Percentiles rank a stretch among this genome's conserved stretches.
Evolutionary conservation across 1,140 invertebrate species (phyloP).

Genomic region (Philotrypesis tridentata): DNA sequence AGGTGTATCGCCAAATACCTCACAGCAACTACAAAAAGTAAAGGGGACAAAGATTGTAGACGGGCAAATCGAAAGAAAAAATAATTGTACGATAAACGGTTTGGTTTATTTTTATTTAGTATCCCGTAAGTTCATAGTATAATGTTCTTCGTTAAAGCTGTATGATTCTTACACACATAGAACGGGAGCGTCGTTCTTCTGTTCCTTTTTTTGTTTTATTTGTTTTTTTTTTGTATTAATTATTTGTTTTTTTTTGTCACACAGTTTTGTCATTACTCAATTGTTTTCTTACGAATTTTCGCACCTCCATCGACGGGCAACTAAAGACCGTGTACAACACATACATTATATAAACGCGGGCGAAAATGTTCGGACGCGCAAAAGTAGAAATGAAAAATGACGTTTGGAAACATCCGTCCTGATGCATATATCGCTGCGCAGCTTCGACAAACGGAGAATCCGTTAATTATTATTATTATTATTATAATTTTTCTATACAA

Average conservation of each 20-base stretch:
- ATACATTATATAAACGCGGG: neutral
- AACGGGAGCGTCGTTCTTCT: constrained; percentile 64
- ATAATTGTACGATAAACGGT: constrained; percentile 62
- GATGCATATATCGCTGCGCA: too few relatives aligned
- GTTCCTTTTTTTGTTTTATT: constrained; percentile 59
- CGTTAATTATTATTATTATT: too few relatives aligned
- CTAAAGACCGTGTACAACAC: neutral
- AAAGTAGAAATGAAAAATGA: neutral
- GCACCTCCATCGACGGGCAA: neutral
- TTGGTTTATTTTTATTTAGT: constrained; percentile 74
- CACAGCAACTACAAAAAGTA: too few relatives aligned
- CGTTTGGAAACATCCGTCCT: neutral
- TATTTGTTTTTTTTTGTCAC: neutral
- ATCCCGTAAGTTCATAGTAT: constrained; percentile 74
- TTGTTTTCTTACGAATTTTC: neutral
- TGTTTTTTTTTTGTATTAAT: neutral
- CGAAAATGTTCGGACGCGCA: constrained; percentile 8
- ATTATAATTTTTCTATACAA: constrained; percentile 11
- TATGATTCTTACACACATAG: constrained; percentile 74
- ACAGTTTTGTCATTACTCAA: neutral
- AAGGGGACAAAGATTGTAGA: neutral
- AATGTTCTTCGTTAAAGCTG: constrained; percentile 73
- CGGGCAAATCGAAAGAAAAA: constrained; percentile 7
- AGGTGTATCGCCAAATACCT: too few relatives aligned
- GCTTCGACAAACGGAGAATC: too few relatives aligned